phyloP scores from a whole-genome alignment of 2,797 vertebrate genomes.

The Pangasius mekongensis region DNA sequence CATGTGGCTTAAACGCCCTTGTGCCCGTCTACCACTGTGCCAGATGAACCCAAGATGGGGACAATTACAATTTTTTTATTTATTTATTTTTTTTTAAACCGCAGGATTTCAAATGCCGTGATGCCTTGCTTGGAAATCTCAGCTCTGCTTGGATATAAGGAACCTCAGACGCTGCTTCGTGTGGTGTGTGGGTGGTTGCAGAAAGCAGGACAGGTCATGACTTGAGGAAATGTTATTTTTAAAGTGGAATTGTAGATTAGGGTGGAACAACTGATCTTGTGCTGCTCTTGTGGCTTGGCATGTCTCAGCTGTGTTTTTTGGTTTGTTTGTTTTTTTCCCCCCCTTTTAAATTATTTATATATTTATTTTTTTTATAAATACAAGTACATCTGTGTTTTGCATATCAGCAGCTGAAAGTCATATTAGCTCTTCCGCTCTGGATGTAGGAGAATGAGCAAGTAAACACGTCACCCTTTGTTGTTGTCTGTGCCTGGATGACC shows the following conservation, averaged over 20 bases:
- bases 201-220: background rate
- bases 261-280: background rate
- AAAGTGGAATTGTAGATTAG: background rate
- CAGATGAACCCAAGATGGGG: background rate
- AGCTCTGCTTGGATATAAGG: background rate
- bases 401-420: background rate
- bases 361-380: background rate
- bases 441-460: background rate
- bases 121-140: background rate
- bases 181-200: background rate
- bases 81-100: background rate
- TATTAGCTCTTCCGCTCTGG: background rate
- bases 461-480: background rate
- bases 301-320: background rate
- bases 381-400: background rate
- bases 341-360: no score
- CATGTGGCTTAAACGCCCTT: background rate
- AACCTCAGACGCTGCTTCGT: background rate
- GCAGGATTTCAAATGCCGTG: background rate
- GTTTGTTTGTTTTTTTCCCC: no score
- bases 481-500: background rate
- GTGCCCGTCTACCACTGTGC: background rate
- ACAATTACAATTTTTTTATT: background rate
- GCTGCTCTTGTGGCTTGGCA: background rate
- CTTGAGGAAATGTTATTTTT: conserved; percentile 9